Evolutionary conservation across 2,888 invertebrate genomes (phyloP), one percentile per base, ranked within the genome.

Genomic region (Sinodicranocentrus sp.): DNA sequence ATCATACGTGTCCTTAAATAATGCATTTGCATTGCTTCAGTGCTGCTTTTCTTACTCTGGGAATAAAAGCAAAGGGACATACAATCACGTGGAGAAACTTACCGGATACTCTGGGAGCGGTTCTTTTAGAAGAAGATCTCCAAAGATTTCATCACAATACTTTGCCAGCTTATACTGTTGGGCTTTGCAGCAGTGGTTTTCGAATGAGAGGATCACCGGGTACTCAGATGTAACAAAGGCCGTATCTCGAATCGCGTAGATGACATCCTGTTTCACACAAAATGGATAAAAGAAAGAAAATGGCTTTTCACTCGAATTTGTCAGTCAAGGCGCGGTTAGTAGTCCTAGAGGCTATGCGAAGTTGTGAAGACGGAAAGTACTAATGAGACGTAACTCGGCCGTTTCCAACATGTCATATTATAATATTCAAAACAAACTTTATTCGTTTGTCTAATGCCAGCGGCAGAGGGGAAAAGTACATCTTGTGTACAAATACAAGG

Each of bases 111-210:
- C 96, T 23, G 97, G 94, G 86, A 99, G 90, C 0, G 96, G 94
- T 90, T 97, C 97, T 90, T 95, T 97, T 88, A 98, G 92, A 89
- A 99, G 92, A 89, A 98, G 91, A 90, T 99, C 99, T 48, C 95
- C 95, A 72, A 99, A 94, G 89, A 99, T 97, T 91, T 99, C 99
- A 92, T 99, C 98, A 92, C 99, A 99, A 91, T 99, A 99, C 91
- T 97, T 98, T 76, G 99, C 99, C 91, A 99, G 92, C 91, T 99
- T 99, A 91, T 97, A 96, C 92, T 99, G 99, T 92, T 99, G 99
- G 43, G 95, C 95, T 90, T 96, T 96, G 91, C 97, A 97, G 93
- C 99, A 99, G 91, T 99, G 99, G 93, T 99, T 99, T 92, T 99
- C 99, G 91, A 99, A 99, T 28, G 99, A 99, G 73, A 99, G 92